phyloP scores from a whole-genome alignment of 1,140 invertebrate genomes.

The Zaprionus davidi region DNA sequence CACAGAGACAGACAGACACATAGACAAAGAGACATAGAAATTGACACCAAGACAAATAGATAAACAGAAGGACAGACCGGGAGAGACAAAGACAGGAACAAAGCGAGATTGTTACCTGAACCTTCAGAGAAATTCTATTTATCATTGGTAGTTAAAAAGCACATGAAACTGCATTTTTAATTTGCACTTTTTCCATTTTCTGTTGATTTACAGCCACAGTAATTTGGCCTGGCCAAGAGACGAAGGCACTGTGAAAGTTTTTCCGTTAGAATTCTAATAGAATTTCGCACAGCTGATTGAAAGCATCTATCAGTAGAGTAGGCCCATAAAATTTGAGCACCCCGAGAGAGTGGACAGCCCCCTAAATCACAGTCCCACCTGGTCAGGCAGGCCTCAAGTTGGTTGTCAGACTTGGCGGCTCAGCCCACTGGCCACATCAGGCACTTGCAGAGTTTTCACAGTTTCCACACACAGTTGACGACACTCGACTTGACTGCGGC shows the following conservation, averaged over 20 bases:
- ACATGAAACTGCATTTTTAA: background rate
- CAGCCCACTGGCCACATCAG: slow-evolving; percentile 23
- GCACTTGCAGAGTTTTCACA: background rate
- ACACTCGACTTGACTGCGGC: slow-evolving; percentile 14
- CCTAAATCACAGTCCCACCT: slow-evolving; percentile 21
- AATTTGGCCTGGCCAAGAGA: background rate
- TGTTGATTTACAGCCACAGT: slow-evolving; percentile 1
- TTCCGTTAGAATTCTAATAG: slow-evolving; percentile 26
- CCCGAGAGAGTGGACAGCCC: slow-evolving; percentile 49
- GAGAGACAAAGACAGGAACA: background rate
- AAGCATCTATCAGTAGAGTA: slow-evolving; percentile 51
- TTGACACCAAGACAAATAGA: background rate
- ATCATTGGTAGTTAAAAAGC: background rate
- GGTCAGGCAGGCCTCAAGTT: slow-evolving; percentile 1
- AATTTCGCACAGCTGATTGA: slow-evolving; percentile 33
- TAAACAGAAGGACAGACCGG: background rate
- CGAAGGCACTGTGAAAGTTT: background rate
- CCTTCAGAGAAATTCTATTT: background rate
- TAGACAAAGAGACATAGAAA: background rate
- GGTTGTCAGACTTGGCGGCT: background rate
- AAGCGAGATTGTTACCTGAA: too few species aligned
- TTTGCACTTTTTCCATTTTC: background rate
- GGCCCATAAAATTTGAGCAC: slow-evolving; percentile 73
- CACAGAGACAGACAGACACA: too few species aligned
- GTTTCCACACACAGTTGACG: slow-evolving; percentile 23